phyloP scores from a whole-genome alignment of 2,888 invertebrate genomes.

The Helobdella robusta region DNA sequence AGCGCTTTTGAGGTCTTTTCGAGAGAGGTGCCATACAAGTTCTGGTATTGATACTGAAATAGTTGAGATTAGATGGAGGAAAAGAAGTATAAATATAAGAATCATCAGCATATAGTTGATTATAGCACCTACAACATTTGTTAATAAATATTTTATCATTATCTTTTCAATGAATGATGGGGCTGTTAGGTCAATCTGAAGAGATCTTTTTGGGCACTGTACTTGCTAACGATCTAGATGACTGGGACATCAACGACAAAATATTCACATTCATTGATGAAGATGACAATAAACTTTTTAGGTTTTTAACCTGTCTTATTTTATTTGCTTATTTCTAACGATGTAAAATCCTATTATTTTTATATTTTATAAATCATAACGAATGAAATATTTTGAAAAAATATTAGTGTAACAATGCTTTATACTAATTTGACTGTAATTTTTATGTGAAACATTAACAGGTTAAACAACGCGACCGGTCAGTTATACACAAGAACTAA shows the following conservation, averaged over 20 bases:
- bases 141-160: background rate
- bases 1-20: too few relatives aligned
- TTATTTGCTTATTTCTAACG: background rate
- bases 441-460: constrained; percentile 25
- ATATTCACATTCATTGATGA: constrained; percentile 58
- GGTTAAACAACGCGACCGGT: constrained; percentile 76
- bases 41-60: too few relatives aligned
- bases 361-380: too few relatives aligned
- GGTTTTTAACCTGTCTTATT: background rate
- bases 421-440: too few relatives aligned
- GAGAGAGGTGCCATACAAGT: too few relatives aligned
- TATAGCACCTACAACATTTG: too few relatives aligned
- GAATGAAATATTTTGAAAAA: too few relatives aligned
- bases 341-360: too few relatives aligned
- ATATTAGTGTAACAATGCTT: too few relatives aligned
- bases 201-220: constrained; percentile 86
- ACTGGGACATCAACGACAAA: constrained; percentile 96
- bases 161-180: background rate
- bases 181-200: constrained; percentile 50
- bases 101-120: too few relatives aligned
- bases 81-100: too few relatives aligned
- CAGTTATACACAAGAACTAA: constrained; percentile 91
- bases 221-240: constrained; percentile 91
- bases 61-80: too few relatives aligned
- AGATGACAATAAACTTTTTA: constrained; percentile 7